Evolutionary conservation across 2,888 invertebrate species (phyloP).

Genomic region (Priocnemis perturbator): DNA sequence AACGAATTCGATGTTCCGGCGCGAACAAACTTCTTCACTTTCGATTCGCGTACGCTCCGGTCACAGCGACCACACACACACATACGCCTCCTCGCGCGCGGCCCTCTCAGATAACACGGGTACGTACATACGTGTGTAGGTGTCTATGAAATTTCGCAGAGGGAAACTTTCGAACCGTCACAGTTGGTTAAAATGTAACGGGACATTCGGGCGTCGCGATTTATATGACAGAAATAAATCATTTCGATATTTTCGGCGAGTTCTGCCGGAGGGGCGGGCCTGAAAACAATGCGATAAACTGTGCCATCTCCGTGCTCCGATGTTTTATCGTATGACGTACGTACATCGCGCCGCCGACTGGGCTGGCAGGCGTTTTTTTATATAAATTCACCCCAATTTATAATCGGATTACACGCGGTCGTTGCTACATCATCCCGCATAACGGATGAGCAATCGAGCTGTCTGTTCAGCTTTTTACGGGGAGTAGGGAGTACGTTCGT

Average conservation of each 20-base stretch:
- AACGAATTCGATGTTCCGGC: conserved; percentile 17
- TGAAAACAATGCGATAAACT: background rate
- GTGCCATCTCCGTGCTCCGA: background rate
- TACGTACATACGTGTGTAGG: background rate
- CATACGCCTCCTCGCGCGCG: background rate
- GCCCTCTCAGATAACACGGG: background rate
- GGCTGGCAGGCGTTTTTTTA: conserved; percentile 9
- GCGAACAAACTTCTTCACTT: conserved; percentile 14
- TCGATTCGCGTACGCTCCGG: background rate
- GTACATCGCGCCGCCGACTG: conserved; percentile 16
- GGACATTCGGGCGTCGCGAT: too few species aligned
- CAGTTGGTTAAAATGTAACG: too few species aligned
- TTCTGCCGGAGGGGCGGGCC: background rate
- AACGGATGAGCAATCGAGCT: too few species aligned
- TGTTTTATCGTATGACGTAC: conserved; percentile 36
- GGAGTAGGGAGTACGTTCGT: too few species aligned
- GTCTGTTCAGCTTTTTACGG: too few species aligned
- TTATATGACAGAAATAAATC: too few species aligned
- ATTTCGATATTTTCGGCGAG: too few species aligned
- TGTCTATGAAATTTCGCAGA: background rate
- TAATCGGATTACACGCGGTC: conserved; percentile 24
- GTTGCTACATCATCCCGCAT: too few species aligned
- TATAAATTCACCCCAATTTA: conserved; percentile 34
- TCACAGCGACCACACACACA: too few species aligned
- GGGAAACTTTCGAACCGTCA: background rate